These are phyloP conservation scores for Formica exsecta DNA, from an alignment of 1,140 invertebrate genomes.

Conservation along the genomic window DNA sequence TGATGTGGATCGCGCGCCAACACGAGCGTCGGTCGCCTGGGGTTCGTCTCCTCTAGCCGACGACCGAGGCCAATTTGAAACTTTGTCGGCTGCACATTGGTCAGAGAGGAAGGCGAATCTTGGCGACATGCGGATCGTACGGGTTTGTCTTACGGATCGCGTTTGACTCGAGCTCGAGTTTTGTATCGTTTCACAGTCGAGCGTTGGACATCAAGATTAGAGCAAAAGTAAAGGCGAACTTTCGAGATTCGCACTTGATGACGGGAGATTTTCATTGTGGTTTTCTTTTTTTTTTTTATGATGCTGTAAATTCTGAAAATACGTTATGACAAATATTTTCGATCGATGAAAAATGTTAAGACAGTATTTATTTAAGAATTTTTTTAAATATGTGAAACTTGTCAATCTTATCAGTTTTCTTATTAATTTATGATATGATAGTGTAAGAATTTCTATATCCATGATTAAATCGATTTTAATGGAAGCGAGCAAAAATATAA, in stretches of 20 bases:
- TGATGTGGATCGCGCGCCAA: conserved; percentile 68
- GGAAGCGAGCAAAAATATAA: neutral
- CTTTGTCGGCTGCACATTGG: conserved; percentile 53
- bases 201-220: conserved; percentile 3
- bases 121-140: conserved; percentile 42
- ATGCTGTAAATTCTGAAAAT: neutral
- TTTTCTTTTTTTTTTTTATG: neutral
- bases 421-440: neutral
- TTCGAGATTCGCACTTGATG: conserved; percentile 10
- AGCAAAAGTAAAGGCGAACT: neutral
- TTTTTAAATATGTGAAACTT: neutral
- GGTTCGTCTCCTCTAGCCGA: conserved; percentile 28
- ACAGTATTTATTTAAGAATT: neutral
- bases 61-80: conserved; percentile 73
- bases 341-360: neutral
- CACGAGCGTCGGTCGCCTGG: conserved; percentile 53
- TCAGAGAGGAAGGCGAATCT: conserved; percentile 64
- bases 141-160: conserved; percentile 34
- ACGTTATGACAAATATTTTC: neutral
- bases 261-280: neutral
- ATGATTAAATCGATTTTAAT: neutral
- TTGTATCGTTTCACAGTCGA: neutral
- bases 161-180: conserved; percentile 7
- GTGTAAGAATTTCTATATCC: neutral
- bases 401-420: neutral